Evolutionary conservation across 2,797 vertebrate genomes (phyloP).

Genomic region (Helostoma temminkii): DNA sequence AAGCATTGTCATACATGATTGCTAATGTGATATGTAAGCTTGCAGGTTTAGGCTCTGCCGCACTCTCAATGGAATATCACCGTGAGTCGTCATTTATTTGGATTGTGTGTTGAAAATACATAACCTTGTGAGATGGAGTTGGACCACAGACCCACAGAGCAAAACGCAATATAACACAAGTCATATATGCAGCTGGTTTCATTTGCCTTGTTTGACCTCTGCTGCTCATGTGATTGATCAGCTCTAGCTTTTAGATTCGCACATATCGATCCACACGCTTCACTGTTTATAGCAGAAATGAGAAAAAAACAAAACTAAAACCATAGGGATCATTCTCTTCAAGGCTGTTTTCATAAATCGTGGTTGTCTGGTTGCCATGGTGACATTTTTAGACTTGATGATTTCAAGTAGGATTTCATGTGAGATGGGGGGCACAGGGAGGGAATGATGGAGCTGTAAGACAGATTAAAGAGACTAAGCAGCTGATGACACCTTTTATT

Average conservation of each 20-base stretch:
- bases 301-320: neutral
- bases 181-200: neutral
- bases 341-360: slow-evolving; percentile 61
- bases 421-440: slow-evolving; percentile 43
- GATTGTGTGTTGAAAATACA: neutral
- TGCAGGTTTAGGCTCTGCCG: neutral
- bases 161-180: neutral
- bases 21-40: neutral
- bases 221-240: slow-evolving; percentile 26
- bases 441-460: slow-evolving; percentile 75
- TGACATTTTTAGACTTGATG: slow-evolving; percentile 73
- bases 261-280: slow-evolving; percentile 16
- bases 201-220: slow-evolving; percentile 62
- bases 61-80: neutral
- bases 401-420: slow-evolving; percentile 80
- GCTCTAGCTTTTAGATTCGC: slow-evolving; percentile 23
- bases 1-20: too few species aligned
- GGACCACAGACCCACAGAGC: neutral
- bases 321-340: slow-evolving; percentile 57
- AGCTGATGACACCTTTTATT: slow-evolving; percentile 63
- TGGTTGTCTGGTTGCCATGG: slow-evolving; percentile 84
- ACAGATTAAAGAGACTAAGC: slow-evolving; percentile 69
- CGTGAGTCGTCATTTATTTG: neutral
- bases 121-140: slow-evolving; percentile 2
- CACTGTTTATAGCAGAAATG: slow-evolving; percentile 25